Percentiles rank a stretch among this genome's conserved stretches.
These are phyloP conservation scores for Thomomys bottae DNA, from an alignment of 2,113 vertebrate genomes.

Conservation along the genomic window DNA sequence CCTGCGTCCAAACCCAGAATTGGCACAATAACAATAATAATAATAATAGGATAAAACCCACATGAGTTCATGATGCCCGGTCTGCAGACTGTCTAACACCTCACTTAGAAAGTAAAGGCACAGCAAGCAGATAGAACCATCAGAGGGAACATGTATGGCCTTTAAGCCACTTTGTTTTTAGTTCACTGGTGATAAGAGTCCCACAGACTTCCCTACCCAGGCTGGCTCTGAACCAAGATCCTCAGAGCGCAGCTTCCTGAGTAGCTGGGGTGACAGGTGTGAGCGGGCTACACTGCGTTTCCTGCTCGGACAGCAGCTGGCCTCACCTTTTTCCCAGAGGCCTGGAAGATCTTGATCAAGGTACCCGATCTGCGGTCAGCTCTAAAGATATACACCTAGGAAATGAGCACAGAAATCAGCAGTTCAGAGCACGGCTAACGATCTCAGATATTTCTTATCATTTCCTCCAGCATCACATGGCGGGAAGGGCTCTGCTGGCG, in stretches of 20 bases:
- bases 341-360: conserved; percentile 95
- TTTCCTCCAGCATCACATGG: background rate
- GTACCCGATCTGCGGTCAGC: conserved; percentile 90
- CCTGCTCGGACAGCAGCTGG: background rate
- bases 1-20: too few species aligned
- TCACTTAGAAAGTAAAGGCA: background rate
- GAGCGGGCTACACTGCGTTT: too few species aligned
- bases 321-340: conserved; percentile 97
- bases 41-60: background rate
- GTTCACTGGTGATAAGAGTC: too few species aligned
- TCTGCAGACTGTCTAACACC: background rate
- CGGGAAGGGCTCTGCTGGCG: fast-evolving
- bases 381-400: conserved; percentile 97
- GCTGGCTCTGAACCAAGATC: too few species aligned
- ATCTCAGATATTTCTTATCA: background rate
- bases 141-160: too few species aligned
- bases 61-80: background rate
- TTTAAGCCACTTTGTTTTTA: too few species aligned
- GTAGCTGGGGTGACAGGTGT: too few species aligned
- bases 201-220: too few species aligned
- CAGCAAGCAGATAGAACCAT: fast-evolving
- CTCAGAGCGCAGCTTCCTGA: too few species aligned
- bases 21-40: too few species aligned
- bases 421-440: background rate
- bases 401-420: conserved; percentile 59